Percentiles rank a stretch among this genome's conserved stretches.
Evolutionary conservation across 2,797 vertebrate species (phyloP).

Genomic region (Hephaestus fuliginosus): DNA sequence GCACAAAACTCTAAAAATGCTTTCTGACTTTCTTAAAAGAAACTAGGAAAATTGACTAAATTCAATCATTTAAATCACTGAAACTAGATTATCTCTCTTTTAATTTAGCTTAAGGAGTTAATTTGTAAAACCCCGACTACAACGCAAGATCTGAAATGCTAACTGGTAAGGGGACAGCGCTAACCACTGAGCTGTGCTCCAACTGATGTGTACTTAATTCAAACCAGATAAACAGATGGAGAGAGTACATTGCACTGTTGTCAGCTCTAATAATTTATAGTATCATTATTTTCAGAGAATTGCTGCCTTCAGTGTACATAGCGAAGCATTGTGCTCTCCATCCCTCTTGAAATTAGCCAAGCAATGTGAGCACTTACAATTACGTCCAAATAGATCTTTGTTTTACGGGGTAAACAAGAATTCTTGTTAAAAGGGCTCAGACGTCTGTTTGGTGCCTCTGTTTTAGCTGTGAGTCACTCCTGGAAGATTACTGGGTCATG

Average conservation of each 20-base stretch:
- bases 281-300: conserved; percentile 33
- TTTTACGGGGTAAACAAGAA: conserved; percentile 68
- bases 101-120: background rate
- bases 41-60: background rate
- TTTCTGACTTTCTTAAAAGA: background rate
- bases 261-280: conserved; percentile 31
- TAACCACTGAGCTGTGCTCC: too few relatives aligned
- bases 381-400: conserved; percentile 39
- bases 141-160: background rate
- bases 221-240: conserved; percentile 23
- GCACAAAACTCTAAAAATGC: background rate
- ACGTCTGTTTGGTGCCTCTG: conserved; percentile 56
- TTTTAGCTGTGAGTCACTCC: conserved; percentile 60
- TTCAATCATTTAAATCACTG: background rate
- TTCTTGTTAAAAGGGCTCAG: conserved; percentile 55
- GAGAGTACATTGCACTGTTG: conserved; percentile 20
- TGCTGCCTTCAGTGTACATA: conserved; percentile 23
- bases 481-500: conserved; percentile 73
- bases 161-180: background rate
- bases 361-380: conserved; percentile 36
- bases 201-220: conserved; percentile 5
- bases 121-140: background rate
- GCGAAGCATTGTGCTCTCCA: background rate
- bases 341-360: conserved; percentile 33
- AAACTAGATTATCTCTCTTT: background rate